A percentile compares a stretch with the other conserved stretches of the same genome.
Conservation (phyloP, 2,888 invertebrate species). For the Phaedon cochleariae region DNA sequence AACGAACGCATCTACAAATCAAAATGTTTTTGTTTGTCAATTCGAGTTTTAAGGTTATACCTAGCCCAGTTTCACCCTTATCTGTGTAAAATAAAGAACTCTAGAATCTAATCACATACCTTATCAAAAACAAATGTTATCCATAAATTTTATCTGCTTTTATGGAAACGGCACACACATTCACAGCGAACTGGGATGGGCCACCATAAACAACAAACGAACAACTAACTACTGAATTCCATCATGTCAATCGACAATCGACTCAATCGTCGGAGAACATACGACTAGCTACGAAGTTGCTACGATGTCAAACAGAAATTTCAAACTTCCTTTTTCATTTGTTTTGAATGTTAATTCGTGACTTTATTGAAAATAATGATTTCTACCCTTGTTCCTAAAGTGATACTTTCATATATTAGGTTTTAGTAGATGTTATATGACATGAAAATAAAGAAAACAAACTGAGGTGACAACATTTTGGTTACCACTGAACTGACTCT, state of each 20-base stretch:
- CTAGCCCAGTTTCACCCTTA: constrained; percentile 23
- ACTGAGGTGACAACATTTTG: constrained; percentile 16
- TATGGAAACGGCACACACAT: constrained; percentile 62
- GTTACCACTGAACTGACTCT: neutral
- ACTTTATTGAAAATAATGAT: no score
- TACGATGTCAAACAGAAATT: no score
- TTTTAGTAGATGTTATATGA: no score
- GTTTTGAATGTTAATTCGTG: no score
- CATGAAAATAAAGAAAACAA: no score
- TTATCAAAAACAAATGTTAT: constrained; percentile 59
- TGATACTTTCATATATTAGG: no score
- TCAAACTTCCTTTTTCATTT: no score
- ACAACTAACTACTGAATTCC: constrained; percentile 25
- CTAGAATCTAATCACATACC: constrained; percentile 48
- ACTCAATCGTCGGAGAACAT: neutral
- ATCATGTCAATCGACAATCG: neutral
- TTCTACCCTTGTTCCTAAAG: no score
- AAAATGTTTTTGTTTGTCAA: constrained; percentile 31
- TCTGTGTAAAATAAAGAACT: constrained; percentile 19
- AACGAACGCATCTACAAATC: constrained; percentile 11
- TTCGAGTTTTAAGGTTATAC: constrained; percentile 33
- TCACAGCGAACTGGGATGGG: constrained; percentile 64
- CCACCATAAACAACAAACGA: constrained; percentile 61
- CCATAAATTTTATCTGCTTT: constrained; percentile 57
- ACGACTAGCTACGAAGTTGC: neutral